Conservation (phyloP, 2,797 vertebrate genomes). For the Odontamblyopus lacepedii region DNA sequence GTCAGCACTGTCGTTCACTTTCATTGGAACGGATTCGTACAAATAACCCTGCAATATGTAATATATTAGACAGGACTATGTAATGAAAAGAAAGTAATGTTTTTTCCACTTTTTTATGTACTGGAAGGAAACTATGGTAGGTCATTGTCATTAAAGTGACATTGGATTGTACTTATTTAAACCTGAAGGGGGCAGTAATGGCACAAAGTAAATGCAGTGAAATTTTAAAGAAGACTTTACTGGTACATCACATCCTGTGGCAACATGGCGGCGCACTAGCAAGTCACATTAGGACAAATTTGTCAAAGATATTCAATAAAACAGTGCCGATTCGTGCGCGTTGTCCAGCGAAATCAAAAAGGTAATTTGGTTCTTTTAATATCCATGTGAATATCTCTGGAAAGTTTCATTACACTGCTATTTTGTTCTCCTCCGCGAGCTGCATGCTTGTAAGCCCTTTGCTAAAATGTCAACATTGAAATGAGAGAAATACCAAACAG, state of each 20-base stretch:
- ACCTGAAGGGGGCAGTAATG: neutral
- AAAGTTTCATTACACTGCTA: neutral
- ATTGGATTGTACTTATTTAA: neutral
- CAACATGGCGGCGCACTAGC: constrained; percentile 75
- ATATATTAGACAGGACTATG: too few species aligned
- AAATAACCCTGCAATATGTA: too few species aligned
- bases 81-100: too few species aligned
- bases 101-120: neutral
- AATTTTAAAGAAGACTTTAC: neutral
- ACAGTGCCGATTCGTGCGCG: too few species aligned
- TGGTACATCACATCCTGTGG: constrained; percentile 54
- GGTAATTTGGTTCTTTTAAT: neutral
- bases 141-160: neutral
- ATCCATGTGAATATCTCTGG: neutral
- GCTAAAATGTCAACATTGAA: neutral
- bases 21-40: neutral
- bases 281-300: constrained; percentile 62
- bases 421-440: neutral
- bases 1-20: neutral
- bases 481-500: neutral
- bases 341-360: neutral
- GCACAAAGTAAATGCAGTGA: neutral
- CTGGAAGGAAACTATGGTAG: neutral
- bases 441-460: neutral
- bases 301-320: constrained; percentile 5